Evolutionary conservation across 2,888 invertebrate species (phyloP), one percentile per base, ranked within the genome.

Genomic region (Alviniconcha strummeri): DNA sequence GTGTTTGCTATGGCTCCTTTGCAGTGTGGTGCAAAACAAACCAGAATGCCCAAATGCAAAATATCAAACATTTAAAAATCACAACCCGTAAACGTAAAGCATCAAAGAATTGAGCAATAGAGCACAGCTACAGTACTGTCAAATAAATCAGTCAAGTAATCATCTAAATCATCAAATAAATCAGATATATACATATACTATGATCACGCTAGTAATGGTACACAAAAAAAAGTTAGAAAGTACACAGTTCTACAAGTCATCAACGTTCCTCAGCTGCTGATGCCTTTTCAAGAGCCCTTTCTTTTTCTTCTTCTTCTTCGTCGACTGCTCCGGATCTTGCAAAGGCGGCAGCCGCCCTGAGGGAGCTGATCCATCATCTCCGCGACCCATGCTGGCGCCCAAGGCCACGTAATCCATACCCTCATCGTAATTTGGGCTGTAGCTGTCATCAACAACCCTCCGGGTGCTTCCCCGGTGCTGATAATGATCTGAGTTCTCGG

Each of bases 221-320:
- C 36, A 36, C 36, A 36, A 36, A 36, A 36, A 36, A 36, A 36
- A 36, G 36, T 36, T 36, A 36, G 36, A 36, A 36, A 11, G 55
- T 52, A 5, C 55, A 13, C 52, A n/a, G 52, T 56, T 13, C 19
- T 82, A 75, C 56, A 8, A 77, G 54, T 75, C 54, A 78, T 82
- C 82, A 36, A 19, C 54, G 64, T 78, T 78, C 11, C 71, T 52
- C 9, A 57, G 36, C 13, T 78, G 64, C 11, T 77, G 36, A 52
- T 82, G 82, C 56, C 81, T 86, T 77, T 84, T 86, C 80, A 86
- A 78, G 52, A 86, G 67, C 36, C 80, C 80, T 56, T 79, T 83
- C 55, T 81, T 81, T 67, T 84, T 84, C 81, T 86, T 86, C 72
- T 84, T 86, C 80, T 36, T 82, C 9, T 64, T 52, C 36, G n/a